Conservation (phyloP, 2,888 invertebrate genomes). For the Fragum sueziense region DNA sequence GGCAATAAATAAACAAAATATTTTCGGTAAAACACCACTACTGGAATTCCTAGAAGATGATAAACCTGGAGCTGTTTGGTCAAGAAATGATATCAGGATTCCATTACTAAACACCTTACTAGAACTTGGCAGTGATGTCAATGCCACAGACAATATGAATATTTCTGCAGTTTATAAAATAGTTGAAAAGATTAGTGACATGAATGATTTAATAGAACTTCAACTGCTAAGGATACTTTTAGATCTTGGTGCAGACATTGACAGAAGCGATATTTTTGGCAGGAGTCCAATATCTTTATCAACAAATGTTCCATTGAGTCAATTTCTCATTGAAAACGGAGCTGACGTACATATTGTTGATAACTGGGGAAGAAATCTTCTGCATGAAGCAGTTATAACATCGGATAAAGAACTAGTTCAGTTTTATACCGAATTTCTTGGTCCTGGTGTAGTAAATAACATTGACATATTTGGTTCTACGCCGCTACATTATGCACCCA, state of each 20-base stretch:
- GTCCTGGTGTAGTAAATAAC: not conserved
- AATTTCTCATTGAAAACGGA: not conserved
- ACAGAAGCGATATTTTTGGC: conserved; percentile 19
- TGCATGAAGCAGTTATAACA: conserved; percentile 15
- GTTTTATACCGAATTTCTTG: conserved; percentile 7
- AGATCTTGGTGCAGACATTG: conserved; percentile 7
- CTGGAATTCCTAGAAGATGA: conserved; percentile 19
- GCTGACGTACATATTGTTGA: conserved; percentile 13
- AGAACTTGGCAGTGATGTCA: conserved; percentile 19
- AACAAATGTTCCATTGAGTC: not conserved
- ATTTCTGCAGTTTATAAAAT: conserved; percentile 25
- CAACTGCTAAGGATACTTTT: not conserved
- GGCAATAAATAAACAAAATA: conserved; percentile 8
- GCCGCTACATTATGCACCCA: conserved; percentile 16
- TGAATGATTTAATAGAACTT: not conserved
- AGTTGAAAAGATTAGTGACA: not conserved
- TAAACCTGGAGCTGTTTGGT: not conserved
- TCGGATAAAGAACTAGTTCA: conserved; percentile 11
- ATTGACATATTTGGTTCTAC: conserved; percentile 29
- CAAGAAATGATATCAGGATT: not conserved
- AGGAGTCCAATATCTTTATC: conserved; percentile 20
- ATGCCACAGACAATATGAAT: conserved; percentile 9
- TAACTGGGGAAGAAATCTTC: conserved; percentile 19
- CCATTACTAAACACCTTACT: not conserved
- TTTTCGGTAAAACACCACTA: conserved; percentile 38